Conservation (phyloP, 2,888 invertebrate species). For the Agrotis clavis region DNA sequence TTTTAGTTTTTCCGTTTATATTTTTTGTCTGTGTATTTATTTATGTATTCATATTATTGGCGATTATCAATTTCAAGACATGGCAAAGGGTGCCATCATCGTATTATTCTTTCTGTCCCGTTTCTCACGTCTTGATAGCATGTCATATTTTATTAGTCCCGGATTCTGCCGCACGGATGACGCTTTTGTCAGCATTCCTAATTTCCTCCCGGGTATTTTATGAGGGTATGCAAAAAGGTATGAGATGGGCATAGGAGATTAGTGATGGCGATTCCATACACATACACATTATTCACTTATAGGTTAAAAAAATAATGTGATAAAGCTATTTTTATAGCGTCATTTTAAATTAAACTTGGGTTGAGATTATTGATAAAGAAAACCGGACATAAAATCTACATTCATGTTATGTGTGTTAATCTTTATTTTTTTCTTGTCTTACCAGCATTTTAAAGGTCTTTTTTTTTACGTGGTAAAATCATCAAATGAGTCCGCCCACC, state of each 20-base stretch:
- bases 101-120: neutral
- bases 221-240: neutral
- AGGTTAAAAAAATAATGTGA: neutral
- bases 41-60: neutral
- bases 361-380: too few species aligned
- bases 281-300: neutral
- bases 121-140: neutral
- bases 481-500: too few species aligned
- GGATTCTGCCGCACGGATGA: neutral
- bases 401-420: too few species aligned
- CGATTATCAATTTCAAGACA: too few species aligned
- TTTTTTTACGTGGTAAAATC: too few species aligned
- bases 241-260: neutral
- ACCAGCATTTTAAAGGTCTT: too few species aligned
- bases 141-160: neutral
- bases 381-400: too few species aligned
- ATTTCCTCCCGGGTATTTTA: neutral
- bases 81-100: too few species aligned
- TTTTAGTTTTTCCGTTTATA: too few species aligned
- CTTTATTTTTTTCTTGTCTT: too few species aligned
- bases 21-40: neutral
- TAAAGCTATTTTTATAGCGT: too few species aligned
- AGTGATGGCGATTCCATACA: neutral
- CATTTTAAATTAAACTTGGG: too few species aligned
- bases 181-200: conserved; percentile 5